Conservation (phyloP, 2,113 vertebrate genomes). For the Empidonax alnorum region DNA sequence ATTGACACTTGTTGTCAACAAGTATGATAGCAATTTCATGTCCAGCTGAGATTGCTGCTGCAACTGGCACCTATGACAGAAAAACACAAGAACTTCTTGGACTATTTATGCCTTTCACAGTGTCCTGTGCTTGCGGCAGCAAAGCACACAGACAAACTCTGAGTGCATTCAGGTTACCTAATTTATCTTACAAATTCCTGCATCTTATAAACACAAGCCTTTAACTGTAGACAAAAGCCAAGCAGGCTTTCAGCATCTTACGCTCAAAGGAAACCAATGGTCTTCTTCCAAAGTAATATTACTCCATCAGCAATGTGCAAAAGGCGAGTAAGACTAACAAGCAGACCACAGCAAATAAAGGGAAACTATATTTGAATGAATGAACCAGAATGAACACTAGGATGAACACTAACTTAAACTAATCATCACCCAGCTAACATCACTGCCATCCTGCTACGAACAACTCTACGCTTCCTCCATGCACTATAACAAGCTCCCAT, state of each 20-base stretch:
- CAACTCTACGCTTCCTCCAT: neutral
- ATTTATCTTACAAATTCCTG: neutral
- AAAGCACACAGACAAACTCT: neutral
- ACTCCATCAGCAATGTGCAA: neutral
- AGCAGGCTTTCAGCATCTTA: neutral
- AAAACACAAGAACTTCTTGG: neutral
- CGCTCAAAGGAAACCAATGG: neutral
- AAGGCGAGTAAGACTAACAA: neutral
- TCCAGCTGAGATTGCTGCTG: neutral
- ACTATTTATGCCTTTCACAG: neutral
- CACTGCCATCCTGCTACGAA: rapidly evolving
- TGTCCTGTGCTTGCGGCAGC: neutral
- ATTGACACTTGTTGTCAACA: neutral
- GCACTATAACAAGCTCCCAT: neutral
- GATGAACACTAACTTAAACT: neutral
- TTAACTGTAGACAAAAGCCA: neutral
- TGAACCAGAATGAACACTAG: neutral
- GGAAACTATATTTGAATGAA: neutral
- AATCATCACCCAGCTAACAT: neutral
- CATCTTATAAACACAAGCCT: neutral
- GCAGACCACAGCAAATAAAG: neutral
- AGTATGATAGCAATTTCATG: neutral
- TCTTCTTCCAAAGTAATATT: neutral
- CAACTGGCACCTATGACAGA: rapidly evolving
- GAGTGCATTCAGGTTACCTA: neutral